Base-by-base conservation (phyloP, 2,888 invertebrate species). In the Tyria jacobaeae region DNA sequence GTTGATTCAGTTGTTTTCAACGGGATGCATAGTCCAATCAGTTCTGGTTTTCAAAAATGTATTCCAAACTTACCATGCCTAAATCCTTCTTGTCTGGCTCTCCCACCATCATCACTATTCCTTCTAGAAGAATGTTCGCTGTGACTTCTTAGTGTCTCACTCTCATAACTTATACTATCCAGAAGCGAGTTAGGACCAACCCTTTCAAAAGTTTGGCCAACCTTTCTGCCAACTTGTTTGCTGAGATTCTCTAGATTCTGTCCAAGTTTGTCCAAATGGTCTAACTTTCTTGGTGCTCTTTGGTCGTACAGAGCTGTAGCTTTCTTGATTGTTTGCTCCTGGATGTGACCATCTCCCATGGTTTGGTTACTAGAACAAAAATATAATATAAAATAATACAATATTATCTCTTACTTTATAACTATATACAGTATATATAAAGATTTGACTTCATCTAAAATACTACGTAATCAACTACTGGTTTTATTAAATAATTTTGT, bases 61-160 rank as follows among this genome's bases (percentile, higher is more conserved):
- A 27, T 17, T 15, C 12, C 2, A 9, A 24, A 48, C 73, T 69
- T 73, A 92, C 92, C 90, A 68, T 79, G 74, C 75, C 91, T 83
- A 49, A 88, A 76, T 0, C 78, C 80, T 14, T 89, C 91, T 57
- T 75, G 85, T 51, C 73, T 85, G 2, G 83, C 81, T 64, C 88
- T 79, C 0, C 88, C 88, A 0, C 78, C 87, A 64, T 92, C 90
- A 65, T 91, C 87, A 34, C 92, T 92, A 56, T 94, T 92, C 48
- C 93, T 87, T 76, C 92, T 88, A 48, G 92, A 92, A 57, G 93
- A 92, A 2, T 80, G 66, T 47, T 89, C 91, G 60, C 92, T 93
- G 0, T 87, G 88, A 65, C 87, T 83, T 31, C 77, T 88, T 35
- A 89, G 62, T 10, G 82, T 84, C 60, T 93, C 92, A 60, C 88